Percentiles rank a stretch among this genome's conserved stretches.
Evolutionary conservation across 2,797 vertebrate genomes (phyloP).

Genomic region (Phataginus tetradactyla): DNA sequence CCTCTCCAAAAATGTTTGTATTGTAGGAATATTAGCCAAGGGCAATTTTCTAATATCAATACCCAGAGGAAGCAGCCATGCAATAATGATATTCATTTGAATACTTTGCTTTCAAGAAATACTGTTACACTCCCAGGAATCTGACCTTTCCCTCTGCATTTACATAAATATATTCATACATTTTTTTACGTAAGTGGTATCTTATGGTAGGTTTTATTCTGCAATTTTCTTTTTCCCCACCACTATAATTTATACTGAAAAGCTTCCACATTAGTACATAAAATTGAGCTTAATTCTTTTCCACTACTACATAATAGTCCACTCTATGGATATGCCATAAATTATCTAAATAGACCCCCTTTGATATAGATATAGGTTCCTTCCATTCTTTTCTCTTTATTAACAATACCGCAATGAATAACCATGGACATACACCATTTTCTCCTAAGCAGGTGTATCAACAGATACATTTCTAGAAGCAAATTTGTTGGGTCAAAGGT

Average conservation of each 20-base stretch:
- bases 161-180: neutral
- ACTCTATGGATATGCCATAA: neutral
- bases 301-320: neutral
- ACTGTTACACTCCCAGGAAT: neutral
- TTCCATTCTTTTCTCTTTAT: neutral
- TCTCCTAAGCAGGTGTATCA: neutral
- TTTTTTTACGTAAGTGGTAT: neutral
- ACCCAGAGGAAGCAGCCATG: neutral
- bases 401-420: neutral
- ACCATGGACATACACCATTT: neutral
- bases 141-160: neutral
- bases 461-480: neutral
- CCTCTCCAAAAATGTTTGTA: neutral
- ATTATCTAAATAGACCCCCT: neutral
- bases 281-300: neutral
- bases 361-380: neutral
- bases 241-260: neutral
- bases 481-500: conserved; percentile 1
- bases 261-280: neutral
- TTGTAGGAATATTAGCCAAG: conserved; percentile 39
- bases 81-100: neutral
- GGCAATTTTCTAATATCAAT: neutral
- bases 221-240: neutral
- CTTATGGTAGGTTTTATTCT: neutral
- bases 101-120: conserved; percentile 25